Evolutionary conservation across 2,888 invertebrate species (phyloP).

Genomic region (Lochmaea crataegi): DNA sequence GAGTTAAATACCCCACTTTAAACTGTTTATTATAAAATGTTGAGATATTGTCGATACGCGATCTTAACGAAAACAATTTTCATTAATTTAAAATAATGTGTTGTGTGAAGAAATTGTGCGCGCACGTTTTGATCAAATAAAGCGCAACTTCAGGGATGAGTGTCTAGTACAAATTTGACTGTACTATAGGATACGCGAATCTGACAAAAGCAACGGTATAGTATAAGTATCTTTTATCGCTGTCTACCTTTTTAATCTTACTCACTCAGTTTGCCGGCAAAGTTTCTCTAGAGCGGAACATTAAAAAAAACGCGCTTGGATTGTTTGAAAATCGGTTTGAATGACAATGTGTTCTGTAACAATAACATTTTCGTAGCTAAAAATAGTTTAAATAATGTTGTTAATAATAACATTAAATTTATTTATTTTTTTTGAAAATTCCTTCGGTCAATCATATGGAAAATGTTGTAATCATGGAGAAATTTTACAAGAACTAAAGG

Average conservation of each 20-base stretch:
- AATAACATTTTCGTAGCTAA: not conserved
- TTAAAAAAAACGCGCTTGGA: not conserved
- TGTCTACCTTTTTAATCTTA: not conserved
- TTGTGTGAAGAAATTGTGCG: too few species aligned
- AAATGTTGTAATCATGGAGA: constrained; percentile 33
- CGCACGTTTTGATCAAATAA: not conserved
- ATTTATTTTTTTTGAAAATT: not conserved
- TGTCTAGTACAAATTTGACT: not conserved
- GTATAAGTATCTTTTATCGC: not conserved
- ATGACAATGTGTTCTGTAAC: not conserved
- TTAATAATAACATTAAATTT: not conserved
- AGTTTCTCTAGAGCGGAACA: not conserved
- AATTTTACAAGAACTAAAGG: constrained; percentile 13
- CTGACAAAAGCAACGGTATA: constrained; percentile 10
- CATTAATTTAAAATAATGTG: too few species aligned
- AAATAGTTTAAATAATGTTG: constrained; percentile 16
- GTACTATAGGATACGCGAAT: not conserved
- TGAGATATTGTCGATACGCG: too few species aligned
- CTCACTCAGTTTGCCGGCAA: constrained; percentile 17
- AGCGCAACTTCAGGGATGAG: not conserved
- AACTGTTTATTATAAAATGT: too few species aligned
- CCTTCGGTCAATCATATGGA: not conserved
- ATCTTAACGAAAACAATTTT: too few species aligned
- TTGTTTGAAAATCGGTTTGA: not conserved
- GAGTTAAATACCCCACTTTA: too few species aligned